These are phyloP conservation scores for Ophioninae sp. DNA, from an alignment of 2,888 invertebrate genomes.

Conservation along the genomic window DNA sequence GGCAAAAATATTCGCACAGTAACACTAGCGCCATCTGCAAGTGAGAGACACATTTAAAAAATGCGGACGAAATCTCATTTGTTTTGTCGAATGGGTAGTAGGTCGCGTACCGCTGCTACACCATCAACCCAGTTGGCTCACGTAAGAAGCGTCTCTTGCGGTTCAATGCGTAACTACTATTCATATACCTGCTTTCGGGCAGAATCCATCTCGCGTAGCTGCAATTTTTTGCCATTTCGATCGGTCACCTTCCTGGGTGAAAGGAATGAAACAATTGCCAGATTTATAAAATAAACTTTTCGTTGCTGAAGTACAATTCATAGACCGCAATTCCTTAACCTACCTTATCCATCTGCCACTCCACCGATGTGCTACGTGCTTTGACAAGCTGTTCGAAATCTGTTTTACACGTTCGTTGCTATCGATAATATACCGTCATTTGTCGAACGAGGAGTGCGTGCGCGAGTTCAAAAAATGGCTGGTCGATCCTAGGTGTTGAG, in stretches of 20 bases:
- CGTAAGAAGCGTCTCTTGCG: neutral
- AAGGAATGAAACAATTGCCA: slow-evolving; percentile 3
- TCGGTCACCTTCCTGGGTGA: neutral
- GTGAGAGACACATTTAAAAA: too few species aligned
- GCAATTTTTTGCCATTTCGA: neutral
- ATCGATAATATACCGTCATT: neutral
- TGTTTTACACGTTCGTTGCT: neutral
- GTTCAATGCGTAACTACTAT: neutral
- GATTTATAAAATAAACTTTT: slow-evolving; percentile 20
- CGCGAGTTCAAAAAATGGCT: slow-evolving; percentile 21
- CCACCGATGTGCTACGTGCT: neutral
- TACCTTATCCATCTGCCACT: neutral
- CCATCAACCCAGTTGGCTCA: neutral
- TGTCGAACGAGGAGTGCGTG: neutral
- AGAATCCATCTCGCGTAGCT: neutral
- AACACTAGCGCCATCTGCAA: too few species aligned
- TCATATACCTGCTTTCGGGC: neutral
- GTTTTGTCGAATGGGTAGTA: too few species aligned
- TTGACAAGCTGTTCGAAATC: neutral
- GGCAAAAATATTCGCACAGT: too few species aligned
- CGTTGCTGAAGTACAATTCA: neutral
- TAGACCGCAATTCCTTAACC: neutral
- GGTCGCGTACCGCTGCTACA: too few species aligned
- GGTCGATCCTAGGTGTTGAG: slow-evolving; percentile 12
- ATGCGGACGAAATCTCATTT: too few species aligned